These are phyloP conservation scores for Montipora capitata DNA, from an alignment of 92 coral and sea anemone genomes.

Conservation along the genomic window DNA sequence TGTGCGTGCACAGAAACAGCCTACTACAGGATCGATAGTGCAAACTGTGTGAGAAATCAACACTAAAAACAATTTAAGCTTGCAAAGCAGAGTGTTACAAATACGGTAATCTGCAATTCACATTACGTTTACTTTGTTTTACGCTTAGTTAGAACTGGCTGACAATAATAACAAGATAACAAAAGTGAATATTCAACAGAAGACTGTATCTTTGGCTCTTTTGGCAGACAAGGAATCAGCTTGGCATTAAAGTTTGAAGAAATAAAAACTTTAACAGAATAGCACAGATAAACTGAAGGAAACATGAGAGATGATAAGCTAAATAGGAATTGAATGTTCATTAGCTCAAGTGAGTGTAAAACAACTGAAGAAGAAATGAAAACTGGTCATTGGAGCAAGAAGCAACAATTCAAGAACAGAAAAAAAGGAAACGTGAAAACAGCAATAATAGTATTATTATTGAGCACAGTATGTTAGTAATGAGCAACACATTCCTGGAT, in stretches of 20 bases:
- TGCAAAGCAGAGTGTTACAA: background rate
- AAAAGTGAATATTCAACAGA: constrained; percentile 16
- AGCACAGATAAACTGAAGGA: background rate
- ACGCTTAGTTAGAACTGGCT: constrained; percentile 46
- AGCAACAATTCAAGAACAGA: background rate
- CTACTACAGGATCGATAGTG: constrained; percentile 18
- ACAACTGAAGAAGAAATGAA: constrained; percentile 8
- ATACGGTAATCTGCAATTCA: no score
- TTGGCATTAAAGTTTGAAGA: constrained; percentile 16
- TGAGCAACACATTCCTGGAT: background rate
- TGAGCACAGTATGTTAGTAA: constrained; percentile 11
- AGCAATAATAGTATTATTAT: background rate
- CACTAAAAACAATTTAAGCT: constrained; percentile 21
- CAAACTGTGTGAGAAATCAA: constrained; percentile 47
- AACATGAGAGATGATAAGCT: no score
- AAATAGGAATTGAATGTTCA: no score
- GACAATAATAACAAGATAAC: constrained; percentile 16
- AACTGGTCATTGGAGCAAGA: constrained; percentile 24
- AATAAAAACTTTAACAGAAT: constrained; percentile 12
- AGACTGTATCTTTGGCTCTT: constrained; percentile 25
- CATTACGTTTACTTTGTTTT: background rate
- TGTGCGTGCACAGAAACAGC: constrained; percentile 16
- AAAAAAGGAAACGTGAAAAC: background rate
- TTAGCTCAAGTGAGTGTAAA: background rate
- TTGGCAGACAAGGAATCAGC: background rate